phyloP scores from a whole-genome alignment of 2,888 invertebrate genomes.

The Megamerina dolium region DNA sequence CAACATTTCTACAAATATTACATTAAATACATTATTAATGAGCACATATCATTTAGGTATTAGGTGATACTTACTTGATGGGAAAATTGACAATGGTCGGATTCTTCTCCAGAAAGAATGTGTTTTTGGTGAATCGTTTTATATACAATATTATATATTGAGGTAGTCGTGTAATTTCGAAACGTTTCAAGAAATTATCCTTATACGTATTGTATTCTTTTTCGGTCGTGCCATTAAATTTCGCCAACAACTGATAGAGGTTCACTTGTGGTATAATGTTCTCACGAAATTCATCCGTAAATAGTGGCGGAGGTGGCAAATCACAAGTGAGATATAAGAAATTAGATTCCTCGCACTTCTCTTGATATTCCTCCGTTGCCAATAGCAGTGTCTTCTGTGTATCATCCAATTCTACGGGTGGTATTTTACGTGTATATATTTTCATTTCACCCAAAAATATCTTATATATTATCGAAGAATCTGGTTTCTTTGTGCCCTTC shows the following conservation, averaged over 20 bases:
- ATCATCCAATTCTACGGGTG: constrained; percentile 86
- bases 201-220: constrained; percentile 99
- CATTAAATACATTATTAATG: not conserved
- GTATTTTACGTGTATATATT: constrained; percentile 86
- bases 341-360: constrained; percentile 81
- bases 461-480: constrained; percentile 90
- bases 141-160: constrained; percentile 94
- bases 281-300: constrained; percentile 95
- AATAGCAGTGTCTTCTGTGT: constrained; percentile 74
- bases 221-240: constrained; percentile 92
- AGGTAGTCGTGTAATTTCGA: constrained; percentile 89
- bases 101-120: constrained; percentile 98
- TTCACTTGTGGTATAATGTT: constrained; percentile 99
- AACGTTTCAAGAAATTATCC: constrained; percentile 94
- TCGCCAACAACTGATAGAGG: constrained; percentile 84
- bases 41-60: not conserved
- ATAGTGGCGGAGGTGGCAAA: constrained; percentile 92
- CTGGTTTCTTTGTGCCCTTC: constrained; percentile 81
- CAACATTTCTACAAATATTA: constrained; percentile 72
- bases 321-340: constrained; percentile 97
- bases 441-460: constrained; percentile 90
- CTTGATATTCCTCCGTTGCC: constrained; percentile 79
- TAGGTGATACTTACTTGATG: constrained; percentile 71
- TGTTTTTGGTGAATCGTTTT: constrained; percentile 97
- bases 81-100: constrained; percentile 99